Percentiles rank a stretch among this genome's conserved stretches.
phyloP scores from a whole-genome alignment of 2,888 invertebrate species.

The Drosophila quinaria region DNA sequence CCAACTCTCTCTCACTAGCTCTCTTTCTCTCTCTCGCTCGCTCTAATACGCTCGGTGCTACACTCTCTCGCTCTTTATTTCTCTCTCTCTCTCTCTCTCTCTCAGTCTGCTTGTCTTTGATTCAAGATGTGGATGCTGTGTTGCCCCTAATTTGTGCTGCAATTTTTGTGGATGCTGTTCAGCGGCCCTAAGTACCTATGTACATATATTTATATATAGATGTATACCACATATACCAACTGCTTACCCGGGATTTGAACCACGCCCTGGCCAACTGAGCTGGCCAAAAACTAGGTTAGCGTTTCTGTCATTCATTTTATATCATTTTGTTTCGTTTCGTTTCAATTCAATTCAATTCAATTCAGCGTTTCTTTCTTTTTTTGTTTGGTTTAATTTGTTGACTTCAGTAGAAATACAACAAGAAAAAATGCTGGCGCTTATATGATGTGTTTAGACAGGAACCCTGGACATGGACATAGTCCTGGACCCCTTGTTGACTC shows the following conservation, averaged over 20 bases:
- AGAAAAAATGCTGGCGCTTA: constrained; percentile 1
- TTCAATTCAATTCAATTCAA: background rate
- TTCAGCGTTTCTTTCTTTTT: background rate
- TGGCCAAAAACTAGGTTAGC: constrained; percentile 74
- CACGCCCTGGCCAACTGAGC: constrained; percentile 76
- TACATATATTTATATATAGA: constrained; percentile 12
- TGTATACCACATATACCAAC: constrained; percentile 33
- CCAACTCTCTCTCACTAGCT: background rate
- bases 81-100: constrained; percentile 6
- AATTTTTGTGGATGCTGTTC: constrained; percentile 73
- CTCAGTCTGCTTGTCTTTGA: background rate
- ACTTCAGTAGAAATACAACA: constrained; percentile 24
- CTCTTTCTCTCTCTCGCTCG: constrained; percentile 3
- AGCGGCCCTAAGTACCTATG: constrained; percentile 28
- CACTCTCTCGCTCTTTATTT: background rate
- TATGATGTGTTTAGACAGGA: constrained; percentile 9
- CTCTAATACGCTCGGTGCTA: background rate
- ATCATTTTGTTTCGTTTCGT: constrained; percentile 1
- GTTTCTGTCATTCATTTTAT: constrained; percentile 9
- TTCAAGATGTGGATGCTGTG: constrained; percentile 59
- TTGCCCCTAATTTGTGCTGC: constrained; percentile 63
- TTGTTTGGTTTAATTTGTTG: constrained; percentile 15
- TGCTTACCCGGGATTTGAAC: constrained; percentile 80
- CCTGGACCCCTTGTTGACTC: constrained; percentile 7
- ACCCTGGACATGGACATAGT: background rate